A percentile compares a stretch with the other conserved stretches of the same genome.
These are phyloP conservation scores for Drosophila diplacantha DNA, from an alignment of 2,888 invertebrate species.

Conservation along the genomic window DNA sequence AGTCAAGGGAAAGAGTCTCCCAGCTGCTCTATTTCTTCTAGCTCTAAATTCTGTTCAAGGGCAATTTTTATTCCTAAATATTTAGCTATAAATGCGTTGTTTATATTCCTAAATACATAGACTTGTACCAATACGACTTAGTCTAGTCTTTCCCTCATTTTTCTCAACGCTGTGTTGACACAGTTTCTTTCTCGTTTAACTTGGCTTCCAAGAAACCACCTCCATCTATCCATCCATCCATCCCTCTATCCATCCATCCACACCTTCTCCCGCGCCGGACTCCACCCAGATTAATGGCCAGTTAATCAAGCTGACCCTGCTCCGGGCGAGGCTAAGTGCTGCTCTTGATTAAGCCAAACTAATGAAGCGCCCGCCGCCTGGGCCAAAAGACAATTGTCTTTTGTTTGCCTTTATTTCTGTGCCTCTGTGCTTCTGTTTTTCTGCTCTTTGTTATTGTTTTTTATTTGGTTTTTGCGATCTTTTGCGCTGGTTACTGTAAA, in stretches of 20 bases:
- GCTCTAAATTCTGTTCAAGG: background rate
- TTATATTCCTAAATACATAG: too few relatives aligned
- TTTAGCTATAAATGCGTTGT: too few relatives aligned
- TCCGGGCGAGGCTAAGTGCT: conserved; percentile 20
- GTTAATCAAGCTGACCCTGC: conserved; percentile 32
- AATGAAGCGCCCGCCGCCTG: conserved; percentile 27
- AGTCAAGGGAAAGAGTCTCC: background rate
- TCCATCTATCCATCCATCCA: background rate
- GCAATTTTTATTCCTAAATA: background rate
- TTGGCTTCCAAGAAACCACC: conserved; percentile 6
- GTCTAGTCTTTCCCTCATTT: too few relatives aligned
- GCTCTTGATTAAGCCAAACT: conserved; percentile 36
- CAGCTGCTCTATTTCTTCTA: background rate
- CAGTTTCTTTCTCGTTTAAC: background rate
- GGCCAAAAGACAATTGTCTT: conserved; percentile 33
- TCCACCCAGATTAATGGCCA: conserved; percentile 23
- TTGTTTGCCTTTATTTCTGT: conserved; percentile 19
- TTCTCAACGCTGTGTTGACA: background rate
- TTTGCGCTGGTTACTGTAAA: conserved; percentile 34
- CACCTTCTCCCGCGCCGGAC: background rate
- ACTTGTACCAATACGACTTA: too few relatives aligned
- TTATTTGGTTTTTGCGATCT: conserved; percentile 1
- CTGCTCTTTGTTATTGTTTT: conserved; percentile 14
- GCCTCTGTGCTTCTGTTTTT: background rate
- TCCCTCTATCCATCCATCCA: background rate